A percentile compares a stretch with the other conserved stretches of the same genome.
Evolutionary conservation across 2,113 vertebrate genomes (phyloP).

Genomic region (Sclerurus mexicanus): DNA sequence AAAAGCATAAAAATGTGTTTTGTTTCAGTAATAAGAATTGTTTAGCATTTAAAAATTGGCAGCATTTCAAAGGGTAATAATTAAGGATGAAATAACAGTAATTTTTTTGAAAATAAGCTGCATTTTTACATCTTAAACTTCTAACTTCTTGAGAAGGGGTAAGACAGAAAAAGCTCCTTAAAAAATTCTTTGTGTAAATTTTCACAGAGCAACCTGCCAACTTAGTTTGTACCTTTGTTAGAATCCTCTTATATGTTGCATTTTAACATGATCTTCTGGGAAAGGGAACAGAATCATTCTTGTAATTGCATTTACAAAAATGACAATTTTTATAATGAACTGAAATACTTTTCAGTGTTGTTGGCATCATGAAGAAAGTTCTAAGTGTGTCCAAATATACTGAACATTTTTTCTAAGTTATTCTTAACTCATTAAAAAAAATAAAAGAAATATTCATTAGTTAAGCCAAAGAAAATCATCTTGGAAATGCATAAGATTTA

Average conservation of each 20-base stretch:
- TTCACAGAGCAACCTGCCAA: neutral
- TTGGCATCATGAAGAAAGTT: neutral
- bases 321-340: neutral
- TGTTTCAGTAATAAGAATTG: neutral
- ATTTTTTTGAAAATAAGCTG: rapidly evolving
- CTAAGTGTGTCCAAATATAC: neutral
- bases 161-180: neutral
- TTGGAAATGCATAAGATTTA: neutral
- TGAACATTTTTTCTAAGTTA: neutral
- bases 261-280: neutral
- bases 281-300: neutral
- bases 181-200: neutral
- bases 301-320: neutral
- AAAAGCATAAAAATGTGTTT: neutral
- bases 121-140: neutral
- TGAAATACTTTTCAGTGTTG: neutral
- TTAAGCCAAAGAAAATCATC: neutral
- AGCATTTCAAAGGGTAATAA: neutral
- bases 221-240: neutral
- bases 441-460: neutral
- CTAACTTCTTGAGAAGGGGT: neutral
- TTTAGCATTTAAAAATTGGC: neutral
- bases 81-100: neutral
- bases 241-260: neutral
- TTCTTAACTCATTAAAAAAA: neutral